Base-by-base conservation (phyloP, 2,113 vertebrate species). In the Panthera uncia region DNA sequence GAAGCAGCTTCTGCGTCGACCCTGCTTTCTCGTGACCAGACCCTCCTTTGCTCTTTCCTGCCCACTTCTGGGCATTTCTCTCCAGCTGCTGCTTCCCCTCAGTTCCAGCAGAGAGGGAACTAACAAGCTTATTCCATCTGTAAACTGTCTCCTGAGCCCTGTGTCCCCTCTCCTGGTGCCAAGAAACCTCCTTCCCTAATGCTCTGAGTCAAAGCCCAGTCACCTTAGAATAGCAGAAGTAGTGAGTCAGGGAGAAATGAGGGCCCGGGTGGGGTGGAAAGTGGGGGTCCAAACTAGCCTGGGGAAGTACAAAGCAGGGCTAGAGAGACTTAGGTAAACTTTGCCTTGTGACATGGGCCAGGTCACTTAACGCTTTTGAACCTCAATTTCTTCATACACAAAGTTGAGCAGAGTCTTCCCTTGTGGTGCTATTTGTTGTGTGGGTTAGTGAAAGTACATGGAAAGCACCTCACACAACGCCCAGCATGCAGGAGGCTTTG, bases 151-250 rank as follows among this genome's bases (percentile, higher is more conserved):
- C 21, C 65, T 68, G 65, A 89, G 61, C 66, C n/a, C 65, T 29
- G 14, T 4, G 1, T 66, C 52, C 76, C 79, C 82, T 79, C 82
- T 79, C 38, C 74, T 83, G 19, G 25, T 74, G 23, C 52, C 68
- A 73, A 90, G 69, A 86, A 88, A 52, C 9, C 55, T 73, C 55
- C 38, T 95, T 81, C 61, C 63, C 38, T 69, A 21, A 8, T 57
- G 52, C 33, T 57, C 52, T 86, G 85, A 96, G 85, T 91, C 87
- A 85, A 29, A 91, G n/a, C 87, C 65, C 73, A 31, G 83, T 45
- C 11, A 0, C 87, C 63, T 91, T 38, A 25, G 50, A 94, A 89
- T 78, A 95, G 86, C 33, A 74, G 50, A 93, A 86, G 48, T 36
- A 68, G 68, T 86, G 55, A 80, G 36, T 94, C 89, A 76, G 21